Evolutionary conservation across 2,113 vertebrate species (phyloP).

Genomic region (Cavia aperea): DNA sequence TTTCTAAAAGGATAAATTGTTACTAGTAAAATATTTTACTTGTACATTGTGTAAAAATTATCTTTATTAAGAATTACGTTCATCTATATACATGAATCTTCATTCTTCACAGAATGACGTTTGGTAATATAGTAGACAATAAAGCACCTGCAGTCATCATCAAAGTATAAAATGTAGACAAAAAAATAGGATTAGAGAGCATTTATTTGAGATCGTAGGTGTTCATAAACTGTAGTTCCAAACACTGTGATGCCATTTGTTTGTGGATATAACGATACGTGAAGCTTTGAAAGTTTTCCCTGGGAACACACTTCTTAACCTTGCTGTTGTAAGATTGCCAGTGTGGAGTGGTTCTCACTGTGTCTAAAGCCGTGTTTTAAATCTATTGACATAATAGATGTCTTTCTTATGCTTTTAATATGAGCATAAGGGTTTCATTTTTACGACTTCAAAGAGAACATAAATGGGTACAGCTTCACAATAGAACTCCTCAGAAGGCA

Average conservation of each 20-base stretch:
- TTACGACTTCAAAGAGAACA: constrained; percentile 67
- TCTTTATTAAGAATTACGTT: constrained; percentile 3
- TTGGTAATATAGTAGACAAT: constrained; percentile 2
- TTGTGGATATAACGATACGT: constrained; percentile 75
- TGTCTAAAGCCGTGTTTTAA: constrained; percentile 58
- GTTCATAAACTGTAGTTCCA: constrained; percentile 58
- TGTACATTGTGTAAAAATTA: background rate
- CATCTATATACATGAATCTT: background rate
- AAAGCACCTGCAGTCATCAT: constrained; percentile 71
- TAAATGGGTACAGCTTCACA: constrained; percentile 49
- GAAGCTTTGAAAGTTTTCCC: constrained; percentile 77
- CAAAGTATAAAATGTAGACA: constrained; percentile 74
- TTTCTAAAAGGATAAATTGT: background rate
- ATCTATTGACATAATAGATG: constrained; percentile 60
- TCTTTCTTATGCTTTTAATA: constrained; percentile 64
- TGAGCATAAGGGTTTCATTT: constrained; percentile 60
- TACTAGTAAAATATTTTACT: background rate
- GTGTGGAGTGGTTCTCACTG: constrained; percentile 59
- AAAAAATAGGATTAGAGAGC: constrained; percentile 75
- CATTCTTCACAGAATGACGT: background rate
- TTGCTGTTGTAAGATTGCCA: constrained; percentile 57
- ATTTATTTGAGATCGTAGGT: constrained; percentile 66
- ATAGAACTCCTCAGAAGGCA: constrained; percentile 53
- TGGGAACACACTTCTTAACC: constrained; percentile 67
- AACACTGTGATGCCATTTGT: constrained; percentile 71